Evolutionary conservation across 1,140 invertebrate species (phyloP).

Genomic region (Micrasema longulum): DNA sequence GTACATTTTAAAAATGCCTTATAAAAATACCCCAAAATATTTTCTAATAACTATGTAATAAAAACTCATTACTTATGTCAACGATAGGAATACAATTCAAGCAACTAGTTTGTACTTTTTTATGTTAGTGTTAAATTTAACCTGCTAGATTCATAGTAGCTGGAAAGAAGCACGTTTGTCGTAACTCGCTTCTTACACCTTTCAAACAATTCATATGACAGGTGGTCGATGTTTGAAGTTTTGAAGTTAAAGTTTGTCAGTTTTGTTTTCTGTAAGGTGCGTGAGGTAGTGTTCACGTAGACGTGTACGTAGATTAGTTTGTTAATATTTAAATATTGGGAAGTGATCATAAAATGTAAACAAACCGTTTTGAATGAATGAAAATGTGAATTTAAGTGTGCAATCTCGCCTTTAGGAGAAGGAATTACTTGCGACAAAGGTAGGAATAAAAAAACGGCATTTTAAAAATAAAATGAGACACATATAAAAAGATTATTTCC

Average conservation of each 20-base stretch:
- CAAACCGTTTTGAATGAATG: constrained; percentile 27
- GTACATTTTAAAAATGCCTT: too few species aligned
- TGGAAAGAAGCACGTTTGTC: constrained; percentile 28
- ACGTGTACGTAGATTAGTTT: too few species aligned
- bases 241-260: constrained; percentile 8
- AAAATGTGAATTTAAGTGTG: constrained; percentile 1
- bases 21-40: too few species aligned
- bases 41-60: too few species aligned
- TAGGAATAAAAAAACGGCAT: background rate
- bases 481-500: too few species aligned
- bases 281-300: too few species aligned
- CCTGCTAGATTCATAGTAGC: background rate
- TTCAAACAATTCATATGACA: constrained; percentile 30
- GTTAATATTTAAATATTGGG: background rate
- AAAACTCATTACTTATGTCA: too few species aligned
- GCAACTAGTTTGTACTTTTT: background rate
- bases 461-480: too few species aligned
- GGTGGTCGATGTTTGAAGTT: constrained; percentile 5
- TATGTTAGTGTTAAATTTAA: background rate
- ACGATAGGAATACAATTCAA: too few species aligned
- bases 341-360: constrained; percentile 23
- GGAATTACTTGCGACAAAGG: too few species aligned
- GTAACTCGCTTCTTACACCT: constrained; percentile 24
- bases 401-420: background rate
- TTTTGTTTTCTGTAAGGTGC: constrained; percentile 7